A percentile compares a stretch with the other conserved stretches of the same genome.
Evolutionary conservation across 2,113 vertebrate genomes (phyloP).

Genomic region (Labrus mixtus): DNA sequence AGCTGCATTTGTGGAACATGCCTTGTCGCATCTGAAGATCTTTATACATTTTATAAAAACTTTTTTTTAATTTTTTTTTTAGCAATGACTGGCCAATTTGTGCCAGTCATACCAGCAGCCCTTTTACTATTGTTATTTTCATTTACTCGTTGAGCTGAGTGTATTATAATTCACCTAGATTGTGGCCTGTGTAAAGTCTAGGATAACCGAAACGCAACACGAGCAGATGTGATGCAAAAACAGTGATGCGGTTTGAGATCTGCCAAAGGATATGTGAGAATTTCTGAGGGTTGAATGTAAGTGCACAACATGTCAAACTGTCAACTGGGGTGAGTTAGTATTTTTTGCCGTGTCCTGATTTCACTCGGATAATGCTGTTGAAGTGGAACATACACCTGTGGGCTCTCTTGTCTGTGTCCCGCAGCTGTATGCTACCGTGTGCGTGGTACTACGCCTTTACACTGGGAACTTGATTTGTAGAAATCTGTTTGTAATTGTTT

Average conservation of each 20-base stretch:
- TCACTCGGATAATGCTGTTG: conserved; percentile 72
- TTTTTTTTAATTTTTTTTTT: conserved; percentile 48
- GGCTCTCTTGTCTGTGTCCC: conserved; percentile 69
- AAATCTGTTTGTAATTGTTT: conserved; percentile 81
- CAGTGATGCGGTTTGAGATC: conserved; percentile 48
- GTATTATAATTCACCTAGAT: conserved; percentile 32
- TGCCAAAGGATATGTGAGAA: conserved; percentile 60
- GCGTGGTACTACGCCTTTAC: conserved; percentile 90
- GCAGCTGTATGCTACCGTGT: conserved; percentile 78
- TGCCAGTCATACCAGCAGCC: conserved; percentile 62
- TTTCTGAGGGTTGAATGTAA: conserved; percentile 70
- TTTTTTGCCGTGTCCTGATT: conserved; percentile 62
- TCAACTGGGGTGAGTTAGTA: conserved; percentile 63
- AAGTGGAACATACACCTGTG: conserved; percentile 76
- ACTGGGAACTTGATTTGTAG: conserved; percentile 91
- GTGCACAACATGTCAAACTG: conserved; percentile 67
- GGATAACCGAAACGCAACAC: conserved; percentile 52
- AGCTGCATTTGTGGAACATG: conserved; percentile 38
- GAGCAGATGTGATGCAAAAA: conserved; percentile 46
- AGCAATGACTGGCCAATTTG: conserved; percentile 46
- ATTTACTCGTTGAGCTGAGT: conserved; percentile 36
- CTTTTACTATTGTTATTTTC: conserved; percentile 49
- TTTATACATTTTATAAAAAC: conserved; percentile 50
- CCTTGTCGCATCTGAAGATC: conserved; percentile 52
- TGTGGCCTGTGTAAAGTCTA: conserved; percentile 62